These are phyloP conservation scores for Drosophila colorata DNA, from an alignment of 2,888 invertebrate genomes.

Conservation along the genomic window DNA sequence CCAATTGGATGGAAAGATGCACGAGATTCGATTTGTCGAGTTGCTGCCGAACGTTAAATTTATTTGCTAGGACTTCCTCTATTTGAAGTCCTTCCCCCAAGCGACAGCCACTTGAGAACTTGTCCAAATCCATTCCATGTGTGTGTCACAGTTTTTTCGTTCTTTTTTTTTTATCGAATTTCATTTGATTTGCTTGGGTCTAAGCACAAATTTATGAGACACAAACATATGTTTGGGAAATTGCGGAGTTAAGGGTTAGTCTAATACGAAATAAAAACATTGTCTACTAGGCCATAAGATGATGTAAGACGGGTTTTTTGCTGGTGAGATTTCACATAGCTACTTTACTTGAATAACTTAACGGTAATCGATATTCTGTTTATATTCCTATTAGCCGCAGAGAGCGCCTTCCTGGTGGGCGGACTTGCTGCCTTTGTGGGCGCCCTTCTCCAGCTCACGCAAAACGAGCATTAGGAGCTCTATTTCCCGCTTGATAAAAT, in stretches of 20 bases:
- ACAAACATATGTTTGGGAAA: slow-evolving; percentile 51
- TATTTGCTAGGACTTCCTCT: slow-evolving; percentile 42
- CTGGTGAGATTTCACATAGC: neutral
- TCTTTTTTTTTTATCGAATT: slow-evolving; percentile 54
- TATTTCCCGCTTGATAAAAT: slow-evolving; percentile 55
- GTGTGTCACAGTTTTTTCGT: slow-evolving; percentile 31
- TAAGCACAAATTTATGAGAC: slow-evolving; percentile 43
- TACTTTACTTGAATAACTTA: slow-evolving; percentile 10
- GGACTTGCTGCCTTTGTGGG: slow-evolving; percentile 38
- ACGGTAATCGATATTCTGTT: neutral
- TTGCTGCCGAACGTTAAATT: slow-evolving; percentile 49
- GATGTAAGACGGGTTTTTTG: slow-evolving; percentile 2
- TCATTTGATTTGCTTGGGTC: slow-evolving; percentile 64
- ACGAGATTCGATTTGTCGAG: slow-evolving; percentile 69
- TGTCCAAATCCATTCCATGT: slow-evolving; percentile 38
- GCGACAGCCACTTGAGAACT: slow-evolving; percentile 61
- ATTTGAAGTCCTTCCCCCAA: slow-evolving; percentile 41
- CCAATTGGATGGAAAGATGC: slow-evolving; percentile 77
- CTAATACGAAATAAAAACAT: slow-evolving; percentile 14
- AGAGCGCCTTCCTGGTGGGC: slow-evolving; percentile 10
- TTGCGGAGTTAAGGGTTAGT: slow-evolving; percentile 48
- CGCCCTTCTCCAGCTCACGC: slow-evolving; percentile 35
- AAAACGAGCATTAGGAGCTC: slow-evolving; percentile 41
- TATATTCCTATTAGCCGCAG: slow-evolving; percentile 17
- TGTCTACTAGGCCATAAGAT: neutral